A percentile compares a stretch with the other conserved stretches of the same genome.
These are phyloP conservation scores for Boleophthalmus pectinirostris DNA, from an alignment of 2,113 vertebrate genomes.

Conservation along the genomic window DNA sequence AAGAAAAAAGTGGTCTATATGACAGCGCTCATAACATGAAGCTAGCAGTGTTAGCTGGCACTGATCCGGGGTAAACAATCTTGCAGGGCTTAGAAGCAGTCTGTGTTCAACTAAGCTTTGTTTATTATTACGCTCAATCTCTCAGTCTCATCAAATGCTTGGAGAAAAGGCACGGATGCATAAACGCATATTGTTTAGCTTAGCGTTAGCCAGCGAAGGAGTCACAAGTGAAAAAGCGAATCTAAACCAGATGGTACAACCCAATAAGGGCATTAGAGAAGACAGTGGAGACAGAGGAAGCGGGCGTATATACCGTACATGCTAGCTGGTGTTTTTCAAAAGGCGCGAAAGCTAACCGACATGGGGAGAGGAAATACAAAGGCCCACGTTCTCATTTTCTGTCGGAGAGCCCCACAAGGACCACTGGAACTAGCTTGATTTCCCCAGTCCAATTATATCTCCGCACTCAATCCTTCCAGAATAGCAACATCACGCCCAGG, in stretches of 20 bases:
- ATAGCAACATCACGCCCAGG: constrained; percentile 83
- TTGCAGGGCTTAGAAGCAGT: constrained; percentile 60
- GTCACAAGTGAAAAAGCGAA: constrained; percentile 46
- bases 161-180: constrained; percentile 52
- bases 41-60: constrained; percentile 48
- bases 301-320: constrained; percentile 2
- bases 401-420: constrained; percentile 81
- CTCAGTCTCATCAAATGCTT: constrained; percentile 63
- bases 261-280: constrained; percentile 37
- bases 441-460: constrained; percentile 96
- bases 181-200: constrained; percentile 70
- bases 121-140: constrained; percentile 67
- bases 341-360: constrained; percentile 73
- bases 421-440: constrained; percentile 90
- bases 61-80: constrained; percentile 59
- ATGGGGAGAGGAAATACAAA: constrained; percentile 71
- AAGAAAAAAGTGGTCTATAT: constrained; percentile 11
- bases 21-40: constrained; percentile 32
- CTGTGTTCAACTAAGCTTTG: constrained; percentile 59
- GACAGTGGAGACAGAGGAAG: constrained; percentile 13
- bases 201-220: constrained; percentile 56
- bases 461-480: constrained; percentile 84
- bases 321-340: constrained; percentile 54
- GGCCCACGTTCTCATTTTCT: constrained; percentile 80
- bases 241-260: constrained; percentile 59